Base-by-base conservation (phyloP, 2,888 invertebrate genomes). In the Platycheirus albimanus region DNA sequence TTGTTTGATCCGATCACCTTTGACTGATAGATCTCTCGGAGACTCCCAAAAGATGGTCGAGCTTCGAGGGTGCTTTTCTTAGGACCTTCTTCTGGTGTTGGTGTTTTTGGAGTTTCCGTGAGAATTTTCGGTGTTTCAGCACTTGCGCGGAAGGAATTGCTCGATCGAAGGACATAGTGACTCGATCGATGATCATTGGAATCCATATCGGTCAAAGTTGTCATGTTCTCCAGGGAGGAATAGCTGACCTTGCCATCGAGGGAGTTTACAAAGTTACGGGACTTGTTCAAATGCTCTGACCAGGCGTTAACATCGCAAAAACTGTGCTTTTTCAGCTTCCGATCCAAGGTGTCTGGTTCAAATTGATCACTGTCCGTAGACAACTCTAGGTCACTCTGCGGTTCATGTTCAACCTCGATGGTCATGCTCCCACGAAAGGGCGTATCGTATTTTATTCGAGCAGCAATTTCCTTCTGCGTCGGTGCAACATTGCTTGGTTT, bases 261-360 rank as follows among this genome's bases (percentile, higher is more conserved):
- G 38, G 84, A 87, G 54, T 90, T 88, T 20, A 91, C 88, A 85
- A 89, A 90, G 41, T 90, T 89, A 6, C 91, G 86, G 1, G 92
- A 91, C 81, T 91, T 90, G 72, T 91, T 91, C 45, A 93, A 87
- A 0, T 93, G 93, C 86, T 93, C 93, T 1, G 92, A 90, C 88
- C 91, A 93, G 13, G 92, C 92, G 63, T 88, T 90, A 6, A 91
- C 88, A 75, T 90, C 91, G 43, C 92, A 91, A 81, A 92, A 90
- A 83, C 92, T 92, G 47, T 92, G 88, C 86, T 93, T 93, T 88
- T 92, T 93, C 47, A 95, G 94, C 88, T 96, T 96, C 24, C 96
- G 92, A 87, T 97, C 97, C 70, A 97, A 91, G 0, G 97, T 97
- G 85, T 97, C 96, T 0, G 96, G 96, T 89, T 97, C 97, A 87